phyloP scores from a whole-genome alignment of 2,113 vertebrate species.

The Petaurus breviceps region DNA sequence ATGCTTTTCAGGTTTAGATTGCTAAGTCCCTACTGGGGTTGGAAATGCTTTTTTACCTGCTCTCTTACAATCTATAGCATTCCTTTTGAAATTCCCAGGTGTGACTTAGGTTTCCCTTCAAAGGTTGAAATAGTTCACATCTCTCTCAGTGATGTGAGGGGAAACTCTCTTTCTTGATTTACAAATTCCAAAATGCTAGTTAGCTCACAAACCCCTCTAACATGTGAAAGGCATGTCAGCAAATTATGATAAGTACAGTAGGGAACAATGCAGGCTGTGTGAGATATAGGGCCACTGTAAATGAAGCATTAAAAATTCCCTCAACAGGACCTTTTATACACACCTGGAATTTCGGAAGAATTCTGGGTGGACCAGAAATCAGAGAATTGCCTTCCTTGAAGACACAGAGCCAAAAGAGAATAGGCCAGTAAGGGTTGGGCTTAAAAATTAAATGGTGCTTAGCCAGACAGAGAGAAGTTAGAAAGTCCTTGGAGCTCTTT shows the following conservation, averaged over 20 bases:
- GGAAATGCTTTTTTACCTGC: not conserved
- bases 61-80: not conserved
- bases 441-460: not conserved
- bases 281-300: not conserved
- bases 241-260: not conserved
- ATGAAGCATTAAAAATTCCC: not conserved
- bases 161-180: not conserved
- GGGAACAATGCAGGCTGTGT: not conserved
- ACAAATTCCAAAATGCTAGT: not conserved
- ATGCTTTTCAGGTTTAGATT: not conserved
- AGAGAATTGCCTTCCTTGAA: not conserved
- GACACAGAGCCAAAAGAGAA: not conserved
- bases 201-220: not conserved
- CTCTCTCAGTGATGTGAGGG: not conserved
- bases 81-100: not conserved
- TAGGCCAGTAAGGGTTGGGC: not conserved
- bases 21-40: not conserved
- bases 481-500: not conserved
- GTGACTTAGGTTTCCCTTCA: not conserved
- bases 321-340: not conserved
- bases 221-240: not conserved
- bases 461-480: not conserved
- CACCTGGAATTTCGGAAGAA: not conserved
- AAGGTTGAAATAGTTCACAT: not conserved
- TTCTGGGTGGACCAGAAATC: not conserved